Conservation (phyloP, 2,888 invertebrate species). For the Drosophila meridiana region DNA sequence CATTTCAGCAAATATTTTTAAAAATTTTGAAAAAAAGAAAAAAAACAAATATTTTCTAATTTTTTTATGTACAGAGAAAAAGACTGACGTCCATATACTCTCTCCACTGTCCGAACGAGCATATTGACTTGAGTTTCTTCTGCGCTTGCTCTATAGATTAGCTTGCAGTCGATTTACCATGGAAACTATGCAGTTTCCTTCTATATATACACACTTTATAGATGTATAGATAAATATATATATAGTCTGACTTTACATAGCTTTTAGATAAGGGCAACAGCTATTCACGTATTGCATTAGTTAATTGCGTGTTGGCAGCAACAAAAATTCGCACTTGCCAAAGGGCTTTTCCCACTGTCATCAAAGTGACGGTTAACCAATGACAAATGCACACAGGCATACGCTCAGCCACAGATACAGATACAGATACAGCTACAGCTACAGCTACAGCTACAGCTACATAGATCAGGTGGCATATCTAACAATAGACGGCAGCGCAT, state of each 20-base stretch:
- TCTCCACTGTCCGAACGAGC: not conserved
- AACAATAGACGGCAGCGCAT: constrained; percentile 46
- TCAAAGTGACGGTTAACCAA: constrained; percentile 30
- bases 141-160: constrained; percentile 52
- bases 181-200: constrained; percentile 34
- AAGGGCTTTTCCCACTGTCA: constrained; percentile 59
- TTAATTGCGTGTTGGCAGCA: constrained; percentile 51
- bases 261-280: constrained; percentile 40
- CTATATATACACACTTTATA: not conserved
- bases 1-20: no score
- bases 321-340: constrained; percentile 32
- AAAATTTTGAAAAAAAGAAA: no score
- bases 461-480: constrained; percentile 49
- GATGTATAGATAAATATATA: not conserved
- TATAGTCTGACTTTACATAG: constrained; percentile 28
- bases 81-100: not conserved
- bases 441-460: not conserved
- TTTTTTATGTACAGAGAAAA: no score
- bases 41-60: no score
- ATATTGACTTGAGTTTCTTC: constrained; percentile 8
- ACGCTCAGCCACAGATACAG: constrained; percentile 3
- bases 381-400: constrained; percentile 30
- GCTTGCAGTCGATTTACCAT: constrained; percentile 24
- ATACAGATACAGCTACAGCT: not conserved
- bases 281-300: constrained; percentile 44